Conservation (phyloP, 2,888 invertebrate species). For the Drosophila kokeensis region DNA sequence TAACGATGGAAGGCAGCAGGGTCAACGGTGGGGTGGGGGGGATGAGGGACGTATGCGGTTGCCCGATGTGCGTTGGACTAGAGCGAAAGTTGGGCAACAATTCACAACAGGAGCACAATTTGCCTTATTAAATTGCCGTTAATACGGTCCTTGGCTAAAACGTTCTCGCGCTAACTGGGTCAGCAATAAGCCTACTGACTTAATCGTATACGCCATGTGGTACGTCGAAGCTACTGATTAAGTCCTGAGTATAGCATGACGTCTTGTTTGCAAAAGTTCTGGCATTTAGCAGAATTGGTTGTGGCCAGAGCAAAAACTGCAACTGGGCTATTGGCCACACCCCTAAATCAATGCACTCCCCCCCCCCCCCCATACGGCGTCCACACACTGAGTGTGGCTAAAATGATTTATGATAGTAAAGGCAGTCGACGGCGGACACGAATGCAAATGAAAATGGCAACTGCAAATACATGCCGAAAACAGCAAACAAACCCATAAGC, state of each 20-base stretch:
- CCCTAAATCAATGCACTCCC: conserved; percentile 65
- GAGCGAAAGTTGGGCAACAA: conserved; percentile 32
- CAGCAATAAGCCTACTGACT: conserved; percentile 30
- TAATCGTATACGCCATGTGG: conserved; percentile 39
- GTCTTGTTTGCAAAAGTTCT: conserved; percentile 6
- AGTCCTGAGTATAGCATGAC: conserved; percentile 15
- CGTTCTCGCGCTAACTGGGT: conserved; percentile 48
- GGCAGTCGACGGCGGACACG: conserved; percentile 39
- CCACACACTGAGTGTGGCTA: conserved; percentile 19
- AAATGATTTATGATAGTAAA: conserved; percentile 70
- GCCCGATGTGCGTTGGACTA: conserved; percentile 21
- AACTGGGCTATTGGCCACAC: conserved; percentile 42
- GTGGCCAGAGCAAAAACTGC: conserved; percentile 25
- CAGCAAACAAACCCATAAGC: conserved; percentile 17
- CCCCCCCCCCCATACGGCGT: background rate
- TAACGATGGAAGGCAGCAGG: conserved; percentile 49
- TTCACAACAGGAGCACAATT: conserved; percentile 66
- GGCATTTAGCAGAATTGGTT: conserved; percentile 22
- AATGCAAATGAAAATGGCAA: conserved; percentile 52
- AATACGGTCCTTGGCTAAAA: conserved; percentile 26
- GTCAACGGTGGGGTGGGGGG: background rate
- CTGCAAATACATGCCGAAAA: conserved; percentile 30
- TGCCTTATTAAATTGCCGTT: conserved; percentile 73
- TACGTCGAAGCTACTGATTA: conserved; percentile 31
- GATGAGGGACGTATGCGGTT: background rate